Percentiles rank a stretch among this genome's conserved stretches.
Evolutionary conservation across 2,797 vertebrate species (phyloP).

Genomic region (Danio tinwini): DNA sequence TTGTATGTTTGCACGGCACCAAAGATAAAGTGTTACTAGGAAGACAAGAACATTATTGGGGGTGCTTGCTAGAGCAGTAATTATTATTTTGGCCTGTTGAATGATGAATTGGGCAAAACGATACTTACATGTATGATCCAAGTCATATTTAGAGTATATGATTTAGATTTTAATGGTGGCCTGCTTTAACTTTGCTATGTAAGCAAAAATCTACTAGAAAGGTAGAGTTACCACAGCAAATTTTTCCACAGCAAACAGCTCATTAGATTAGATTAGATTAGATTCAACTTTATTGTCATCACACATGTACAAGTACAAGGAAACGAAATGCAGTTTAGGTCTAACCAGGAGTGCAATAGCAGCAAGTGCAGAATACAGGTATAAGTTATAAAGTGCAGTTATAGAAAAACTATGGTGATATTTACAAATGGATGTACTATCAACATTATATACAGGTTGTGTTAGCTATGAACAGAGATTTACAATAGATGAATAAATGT

Average conservation of each 20-base stretch:
- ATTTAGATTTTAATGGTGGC: background rate
- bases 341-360: too few species aligned
- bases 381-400: too few species aligned
- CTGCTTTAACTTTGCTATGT: background rate
- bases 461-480: too few species aligned
- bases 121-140: background rate
- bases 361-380: too few species aligned
- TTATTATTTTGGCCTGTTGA: background rate
- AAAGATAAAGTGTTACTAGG: background rate
- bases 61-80: background rate
- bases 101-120: background rate
- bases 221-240: background rate
- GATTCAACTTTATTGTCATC: too few species aligned
- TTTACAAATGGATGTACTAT: too few species aligned
- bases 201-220: background rate
- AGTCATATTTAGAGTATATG: background rate
- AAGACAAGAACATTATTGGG: background rate
- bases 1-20: background rate
- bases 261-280: too few species aligned
- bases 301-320: too few species aligned
- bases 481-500: too few species aligned
- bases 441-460: too few species aligned
- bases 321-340: too few species aligned
- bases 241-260: background rate
- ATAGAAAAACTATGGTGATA: too few species aligned